These are phyloP conservation scores for Melozone crissalis DNA, from an alignment of 2,113 vertebrate species.

Conservation along the genomic window DNA sequence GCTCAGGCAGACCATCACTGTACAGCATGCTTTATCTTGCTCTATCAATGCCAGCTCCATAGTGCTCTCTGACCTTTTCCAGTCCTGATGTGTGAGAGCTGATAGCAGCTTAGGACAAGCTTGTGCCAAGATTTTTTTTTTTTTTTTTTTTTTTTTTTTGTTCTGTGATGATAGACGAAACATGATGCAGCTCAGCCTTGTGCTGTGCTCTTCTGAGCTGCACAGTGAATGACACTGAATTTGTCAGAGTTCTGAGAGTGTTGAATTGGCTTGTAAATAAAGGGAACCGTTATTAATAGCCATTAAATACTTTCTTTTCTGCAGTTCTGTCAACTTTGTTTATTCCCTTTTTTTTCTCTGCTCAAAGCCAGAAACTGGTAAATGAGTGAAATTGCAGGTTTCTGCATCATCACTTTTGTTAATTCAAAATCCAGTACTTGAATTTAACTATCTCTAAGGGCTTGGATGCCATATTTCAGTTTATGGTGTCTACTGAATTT, in stretches of 20 bases:
- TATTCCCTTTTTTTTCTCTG: neutral
- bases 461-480: neutral
- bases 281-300: neutral
- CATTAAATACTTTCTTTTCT: neutral
- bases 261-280: slow-evolving; percentile 25
- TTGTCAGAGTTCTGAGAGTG: neutral
- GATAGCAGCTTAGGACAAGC: neutral
- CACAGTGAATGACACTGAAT: neutral
- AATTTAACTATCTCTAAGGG: neutral
- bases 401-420: neutral
- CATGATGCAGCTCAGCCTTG: neutral
- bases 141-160: neutral
- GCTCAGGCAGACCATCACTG: neutral
- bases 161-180: neutral
- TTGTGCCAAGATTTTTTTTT: neutral
- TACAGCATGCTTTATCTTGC: neutral
- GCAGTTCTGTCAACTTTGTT: neutral
- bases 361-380: neutral
- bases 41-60: neutral
- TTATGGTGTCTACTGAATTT: neutral
- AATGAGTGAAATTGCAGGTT: neutral
- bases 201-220: neutral
- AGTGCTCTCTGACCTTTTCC: slow-evolving; percentile 18
- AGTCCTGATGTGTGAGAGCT: slow-evolving; percentile 19
- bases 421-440: neutral